Base-by-base conservation (phyloP, 2,113 vertebrate genomes). In the Sporophila hypoxantha region DNA sequence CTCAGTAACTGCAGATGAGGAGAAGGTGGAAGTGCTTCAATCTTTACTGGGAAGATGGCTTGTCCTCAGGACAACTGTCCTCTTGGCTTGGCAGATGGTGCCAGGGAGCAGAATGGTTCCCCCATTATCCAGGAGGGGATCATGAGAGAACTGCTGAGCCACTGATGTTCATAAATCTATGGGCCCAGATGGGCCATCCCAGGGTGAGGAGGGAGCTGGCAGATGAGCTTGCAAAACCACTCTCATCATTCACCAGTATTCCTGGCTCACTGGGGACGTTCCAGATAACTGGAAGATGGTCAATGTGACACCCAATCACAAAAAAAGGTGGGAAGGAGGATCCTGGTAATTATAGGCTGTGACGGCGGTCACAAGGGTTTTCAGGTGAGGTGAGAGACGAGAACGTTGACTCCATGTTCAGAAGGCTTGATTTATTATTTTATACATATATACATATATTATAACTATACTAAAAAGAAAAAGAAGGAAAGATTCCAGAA, bases 171-270 rank as follows among this genome's bases (percentile, higher is more conserved):
- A 44, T 16, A 56, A 21, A 55, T 56, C 23, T 16, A 42, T 34
- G 30, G 39, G 30, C 19, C 13, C 30, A 20, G 17, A 55, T 6
- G 36, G 20, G 27, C 27, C 36, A 32, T 25, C 49, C 36, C 21
- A 53, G 21, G 49, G 21, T 23, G 36, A 52, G 17, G 27, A 52
- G 36, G 36, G 27, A 52, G 21, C 34, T 67, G 27, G 19, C 20
- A 69, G 47, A 39, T 42, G 22, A 42, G 5, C 49, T 55, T 42
- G 22, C 1, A 1, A 42, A 70, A 37, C 30, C 1, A 0, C 30
- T 42, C 37, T 42, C 50, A 42, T 42, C 30, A 70, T n/a, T 70
- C n/a, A 42, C 22, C 17, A 32, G 2, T 16, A 55, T 22, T 55
- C 30, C 16, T 41, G 29, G 37, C 17, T 55, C 50, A 42, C 68